Percentiles rank a stretch among this genome's conserved stretches.
phyloP scores from a whole-genome alignment of 1,140 invertebrate genomes.

The Aphaenogaster ashmeadi region DNA sequence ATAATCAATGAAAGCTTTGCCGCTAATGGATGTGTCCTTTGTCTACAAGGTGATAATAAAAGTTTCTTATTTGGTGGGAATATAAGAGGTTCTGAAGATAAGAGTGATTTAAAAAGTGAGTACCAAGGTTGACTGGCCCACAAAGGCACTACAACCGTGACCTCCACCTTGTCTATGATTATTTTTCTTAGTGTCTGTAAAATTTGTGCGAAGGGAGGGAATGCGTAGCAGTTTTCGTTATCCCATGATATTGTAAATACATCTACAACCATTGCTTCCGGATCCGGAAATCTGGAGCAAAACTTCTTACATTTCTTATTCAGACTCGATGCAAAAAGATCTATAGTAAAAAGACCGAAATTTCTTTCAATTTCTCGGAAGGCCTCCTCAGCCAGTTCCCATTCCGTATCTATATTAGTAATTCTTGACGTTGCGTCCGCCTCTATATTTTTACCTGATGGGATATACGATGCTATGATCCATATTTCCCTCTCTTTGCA shows the following conservation, averaged over 20 bases:
- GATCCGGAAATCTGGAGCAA: not conserved
- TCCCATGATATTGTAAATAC: constrained; percentile 21
- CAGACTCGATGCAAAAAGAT: constrained; percentile 22
- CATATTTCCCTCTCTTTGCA: not conserved
- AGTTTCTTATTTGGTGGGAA: not conserved
- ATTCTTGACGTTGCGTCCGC: not conserved
- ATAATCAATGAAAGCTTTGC: not conserved
- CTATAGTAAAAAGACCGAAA: not conserved
- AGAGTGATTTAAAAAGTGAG: not conserved
- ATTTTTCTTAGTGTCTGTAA: constrained; percentile 5
- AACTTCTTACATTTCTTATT: constrained; percentile 37
- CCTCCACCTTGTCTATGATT: not conserved
- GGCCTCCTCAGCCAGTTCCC: not conserved
- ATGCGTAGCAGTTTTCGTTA: not conserved
- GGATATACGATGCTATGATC: not conserved
- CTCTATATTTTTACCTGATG: not conserved
- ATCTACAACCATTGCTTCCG: not conserved
- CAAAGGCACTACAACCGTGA: not conserved
- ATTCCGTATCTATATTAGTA: not conserved
- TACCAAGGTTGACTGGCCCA: constrained; percentile 15
- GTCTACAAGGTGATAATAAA: not conserved
- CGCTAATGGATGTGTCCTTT: not conserved
- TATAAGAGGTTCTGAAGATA: not conserved
- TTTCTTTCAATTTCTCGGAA: not conserved
- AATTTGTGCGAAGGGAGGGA: constrained; percentile 12